Evolutionary conservation across 1,140 invertebrate genomes (phyloP).

Genomic region (Myzus persicae): DNA sequence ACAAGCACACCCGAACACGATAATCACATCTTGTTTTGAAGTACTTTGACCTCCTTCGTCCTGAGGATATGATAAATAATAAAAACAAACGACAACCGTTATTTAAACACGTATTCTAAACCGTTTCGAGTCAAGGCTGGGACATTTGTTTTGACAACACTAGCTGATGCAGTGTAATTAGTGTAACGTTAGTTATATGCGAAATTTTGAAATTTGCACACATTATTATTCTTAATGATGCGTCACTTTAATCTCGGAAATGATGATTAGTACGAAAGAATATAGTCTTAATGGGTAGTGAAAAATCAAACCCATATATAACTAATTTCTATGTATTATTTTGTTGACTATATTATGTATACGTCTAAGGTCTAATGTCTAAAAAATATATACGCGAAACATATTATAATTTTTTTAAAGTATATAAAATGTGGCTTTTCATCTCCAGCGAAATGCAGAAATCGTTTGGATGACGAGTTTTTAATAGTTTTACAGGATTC

Average conservation of each 20-base stretch:
- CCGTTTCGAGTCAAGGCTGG: not conserved
- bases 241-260: not conserved
- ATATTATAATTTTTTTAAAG: too few relatives aligned
- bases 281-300: too few relatives aligned
- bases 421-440: too few relatives aligned
- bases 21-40: conserved; percentile 60
- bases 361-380: too few relatives aligned
- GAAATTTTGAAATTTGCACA: not conserved
- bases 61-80: not conserved
- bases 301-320: too few relatives aligned
- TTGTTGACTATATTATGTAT: too few relatives aligned
- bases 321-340: too few relatives aligned
- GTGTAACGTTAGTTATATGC: not conserved
- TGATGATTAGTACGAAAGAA: too few relatives aligned
- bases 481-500: not conserved
- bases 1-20: conserved; percentile 70
- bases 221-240: not conserved
- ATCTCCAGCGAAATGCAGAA: too few relatives aligned
- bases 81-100: not conserved
- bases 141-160: not conserved
- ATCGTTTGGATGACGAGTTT: too few relatives aligned
- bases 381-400: too few relatives aligned
- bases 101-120: not conserved
- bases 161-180: too few relatives aligned
- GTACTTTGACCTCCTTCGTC: conserved; percentile 5